Percentiles rank a stretch among this genome's conserved stretches.
These are phyloP conservation scores for Leptopilina syphax DNA, from an alignment of 2,888 invertebrate genomes.

Conservation along the genomic window DNA sequence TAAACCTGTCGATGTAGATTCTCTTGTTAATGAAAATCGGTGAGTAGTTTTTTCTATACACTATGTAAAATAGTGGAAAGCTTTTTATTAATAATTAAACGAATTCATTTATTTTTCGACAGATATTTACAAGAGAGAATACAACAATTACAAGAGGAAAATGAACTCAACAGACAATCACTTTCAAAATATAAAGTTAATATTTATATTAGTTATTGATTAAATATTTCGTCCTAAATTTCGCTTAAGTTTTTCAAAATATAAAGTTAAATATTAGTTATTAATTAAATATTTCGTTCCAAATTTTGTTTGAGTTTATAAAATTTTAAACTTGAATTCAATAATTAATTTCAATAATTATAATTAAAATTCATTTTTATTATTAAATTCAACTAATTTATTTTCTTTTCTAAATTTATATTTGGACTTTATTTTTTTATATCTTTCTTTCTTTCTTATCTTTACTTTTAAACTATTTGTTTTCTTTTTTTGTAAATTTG, in stretches of 20 bases:
- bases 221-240: neutral
- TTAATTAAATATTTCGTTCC: no score
- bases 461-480: neutral
- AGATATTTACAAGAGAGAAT: slow-evolving; percentile 88
- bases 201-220: neutral
- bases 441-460: no score
- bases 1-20: slow-evolving; percentile 86
- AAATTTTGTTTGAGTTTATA: no score
- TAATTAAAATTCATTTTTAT: neutral
- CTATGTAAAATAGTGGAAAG: neutral
- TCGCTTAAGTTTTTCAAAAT: neutral
- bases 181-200: slow-evolving; percentile 86
- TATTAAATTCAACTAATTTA: neutral
- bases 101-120: slow-evolving; percentile 43
- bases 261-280: neutral
- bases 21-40: slow-evolving; percentile 89
- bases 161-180: slow-evolving; percentile 85
- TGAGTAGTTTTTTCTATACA: slow-evolving; percentile 56
- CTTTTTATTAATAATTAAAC: neutral
- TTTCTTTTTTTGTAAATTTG: slow-evolving; percentile 15
- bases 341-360: no score
- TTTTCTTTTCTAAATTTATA: neutral
- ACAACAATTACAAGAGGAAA: slow-evolving; percentile 88
- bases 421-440: no score
- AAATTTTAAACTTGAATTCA: no score